Evolutionary conservation across 2,888 invertebrate species (phyloP), one percentile per base, ranked within the genome.

Genomic region (Physocephala rufipes): DNA sequence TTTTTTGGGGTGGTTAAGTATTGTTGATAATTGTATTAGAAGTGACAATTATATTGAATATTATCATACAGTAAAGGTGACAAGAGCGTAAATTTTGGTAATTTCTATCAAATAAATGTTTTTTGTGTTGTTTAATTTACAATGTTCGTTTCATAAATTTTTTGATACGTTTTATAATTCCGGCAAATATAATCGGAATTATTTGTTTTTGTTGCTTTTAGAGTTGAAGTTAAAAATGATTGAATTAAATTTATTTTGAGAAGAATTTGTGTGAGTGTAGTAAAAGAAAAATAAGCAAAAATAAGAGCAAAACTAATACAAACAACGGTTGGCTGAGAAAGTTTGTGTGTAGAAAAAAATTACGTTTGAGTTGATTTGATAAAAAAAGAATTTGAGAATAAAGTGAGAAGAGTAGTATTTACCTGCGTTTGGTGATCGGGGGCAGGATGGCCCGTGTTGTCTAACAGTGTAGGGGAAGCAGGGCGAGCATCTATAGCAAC

Each of bases 401-500:
- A 81, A 82, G 82, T 83, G 82, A 83, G 28, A 83, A 85, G 84
- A 86, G 84, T 86, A 84, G 84, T 86, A 84, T 84, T 90, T 90
- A 90, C 90, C 90, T 90, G 90, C 89, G 89, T 88, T 90, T 89
- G 90, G 90, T 90, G 90, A 89, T 90, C 90, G 89, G 89, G 90
- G 85, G 87, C 87, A 90, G 89, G 91, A 90, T 91, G 91, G 91
- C 89, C 91, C 91, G 91, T 92, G 91, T 91, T 91, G 91, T 92
- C 92, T 92, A 92, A 92, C 91, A 92, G 90, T 91, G 91, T 91
- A 91, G 92, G 91, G 91, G 92, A 92, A 91, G 89, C 89, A 89
- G 91, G 91, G 93, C 94, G 94, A 93, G 93, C 93, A 94, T 94
- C 94, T 94, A 84, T 84, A 94, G 93, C 93, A 93, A 94, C 94